Evolutionary conservation across 1,140 invertebrate species (phyloP).

Genomic region (Drosophila triauraria): DNA sequence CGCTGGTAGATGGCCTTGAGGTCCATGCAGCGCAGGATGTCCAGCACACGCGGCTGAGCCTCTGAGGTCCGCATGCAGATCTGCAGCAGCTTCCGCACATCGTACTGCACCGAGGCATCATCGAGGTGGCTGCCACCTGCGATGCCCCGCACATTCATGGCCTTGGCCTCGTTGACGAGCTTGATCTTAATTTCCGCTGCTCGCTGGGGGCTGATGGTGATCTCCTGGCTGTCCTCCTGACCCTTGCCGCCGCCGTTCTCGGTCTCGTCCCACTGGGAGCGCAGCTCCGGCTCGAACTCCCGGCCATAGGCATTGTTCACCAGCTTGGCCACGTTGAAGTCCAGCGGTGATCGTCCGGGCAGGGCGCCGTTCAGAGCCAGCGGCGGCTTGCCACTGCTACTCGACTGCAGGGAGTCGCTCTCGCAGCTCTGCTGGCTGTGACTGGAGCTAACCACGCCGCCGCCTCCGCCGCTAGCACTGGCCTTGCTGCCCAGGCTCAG

Average conservation of each 20-base stretch:
- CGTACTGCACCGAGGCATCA: constrained; percentile 75
- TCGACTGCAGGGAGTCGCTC: constrained; percentile 78
- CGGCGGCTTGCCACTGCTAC: constrained; percentile 64
- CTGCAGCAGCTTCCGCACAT: constrained; percentile 74
- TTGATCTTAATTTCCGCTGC: constrained; percentile 81
- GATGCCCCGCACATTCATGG: constrained; percentile 81
- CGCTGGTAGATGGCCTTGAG: constrained; percentile 80
- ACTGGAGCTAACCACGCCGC: constrained; percentile 52
- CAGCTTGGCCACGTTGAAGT: constrained; percentile 79
- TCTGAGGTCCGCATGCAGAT: constrained; percentile 81
- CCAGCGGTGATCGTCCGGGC: constrained; percentile 71
- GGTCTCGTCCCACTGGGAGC: constrained; percentile 77
- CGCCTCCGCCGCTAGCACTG: constrained; percentile 57
- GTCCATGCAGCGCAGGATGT: constrained; percentile 81
- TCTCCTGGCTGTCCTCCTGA: constrained; percentile 67
- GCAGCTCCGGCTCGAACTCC: constrained; percentile 77
- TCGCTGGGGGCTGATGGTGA: constrained; percentile 73
- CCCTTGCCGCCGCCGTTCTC: constrained; percentile 40
- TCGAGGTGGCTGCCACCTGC: constrained; percentile 54
- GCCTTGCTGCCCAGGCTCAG: constrained; percentile 73
- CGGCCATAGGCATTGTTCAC: constrained; percentile 76
- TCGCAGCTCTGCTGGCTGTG: constrained; percentile 81
- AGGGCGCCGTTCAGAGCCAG: constrained; percentile 43
- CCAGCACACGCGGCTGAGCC: constrained; percentile 64
- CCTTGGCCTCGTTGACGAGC: constrained; percentile 80